Base-by-base conservation (phyloP, 2,888 invertebrate species). In the Oxycera nigricornis region DNA sequence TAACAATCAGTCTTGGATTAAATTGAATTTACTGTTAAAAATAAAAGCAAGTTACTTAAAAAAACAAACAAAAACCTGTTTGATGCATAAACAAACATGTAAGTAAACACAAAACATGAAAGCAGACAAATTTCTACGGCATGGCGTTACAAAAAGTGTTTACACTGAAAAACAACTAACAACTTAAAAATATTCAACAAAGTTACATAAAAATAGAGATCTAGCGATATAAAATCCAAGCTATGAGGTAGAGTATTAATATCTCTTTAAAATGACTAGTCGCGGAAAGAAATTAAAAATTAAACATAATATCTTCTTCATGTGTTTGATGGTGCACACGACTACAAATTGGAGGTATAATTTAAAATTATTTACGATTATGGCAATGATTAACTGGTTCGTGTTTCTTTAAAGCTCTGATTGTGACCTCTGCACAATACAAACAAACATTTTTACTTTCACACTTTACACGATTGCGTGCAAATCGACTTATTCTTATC, bases 171-270 rank as follows among this genome's bases (percentile, higher is more conserved):
- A 20, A 24, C 24, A 6, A 22, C n/a, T 17, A 59, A 59, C 59
- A 59, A 59, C 59, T 59, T 59, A 59, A 59, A 26, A 28, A n/a
- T 59, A 59, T 59, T 59, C 59, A 59, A 59, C 59, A 30, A 4
- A 55, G 9, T 2, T 46, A 55, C n/a, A 28, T 28, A 59, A 59
- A 59, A 59, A 30, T 59, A n/a, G 9, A 28, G 17, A 24, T n/a
- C 9, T 14, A 28, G n/a, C 7, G 14, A 14, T n/a, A 24, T 28
- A 14, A 20, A 28, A 11, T 30, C 7, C n/a, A 14, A 28, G 26
- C 14, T 30, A 11, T 59, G 59, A 59, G 59, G 59, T 59, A 59
- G 59, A 11, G 9, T 59, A 11, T 30, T 30, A 14, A 59, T 28
- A 6, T 3, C 9, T 7, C 9, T 9, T n/a, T 6, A 55, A 11